These are phyloP conservation scores for Catharus fuscescens DNA, from an alignment of 2,113 vertebrate genomes.

Conservation along the genomic window DNA sequence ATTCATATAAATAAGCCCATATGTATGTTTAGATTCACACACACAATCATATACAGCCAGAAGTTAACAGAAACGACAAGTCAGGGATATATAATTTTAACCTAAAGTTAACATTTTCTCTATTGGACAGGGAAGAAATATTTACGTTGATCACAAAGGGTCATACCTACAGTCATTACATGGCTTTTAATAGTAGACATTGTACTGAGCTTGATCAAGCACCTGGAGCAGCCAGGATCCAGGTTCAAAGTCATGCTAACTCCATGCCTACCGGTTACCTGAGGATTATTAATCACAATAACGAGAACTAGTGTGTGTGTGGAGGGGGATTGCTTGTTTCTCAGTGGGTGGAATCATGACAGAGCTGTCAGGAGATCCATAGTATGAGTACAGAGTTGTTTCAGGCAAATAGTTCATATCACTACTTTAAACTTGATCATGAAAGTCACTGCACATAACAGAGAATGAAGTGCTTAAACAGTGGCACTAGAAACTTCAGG, in stretches of 20 bases:
- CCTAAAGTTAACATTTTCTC: neutral
- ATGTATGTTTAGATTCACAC: neutral
- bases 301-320: neutral
- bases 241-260: neutral
- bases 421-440: neutral
- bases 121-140: neutral
- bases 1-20: neutral
- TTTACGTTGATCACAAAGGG: neutral
- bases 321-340: neutral
- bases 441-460: neutral
- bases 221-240: neutral
- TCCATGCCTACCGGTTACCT: neutral
- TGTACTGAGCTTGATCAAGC: neutral
- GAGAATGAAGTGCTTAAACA: neutral
- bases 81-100: neutral
- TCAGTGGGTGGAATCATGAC: neutral
- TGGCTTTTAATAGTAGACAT: neutral
- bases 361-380: neutral
- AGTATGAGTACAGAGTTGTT: neutral
- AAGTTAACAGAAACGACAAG: neutral
- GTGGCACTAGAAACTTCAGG: neutral
- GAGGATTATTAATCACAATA: neutral
- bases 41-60: too few species aligned
- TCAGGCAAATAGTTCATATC: slow-evolving; percentile 1
- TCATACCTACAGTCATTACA: neutral